Evolutionary conservation across 2,888 invertebrate species (phyloP), one percentile per base, ranked within the genome.

Genomic region (Pherbina coryleti): DNA sequence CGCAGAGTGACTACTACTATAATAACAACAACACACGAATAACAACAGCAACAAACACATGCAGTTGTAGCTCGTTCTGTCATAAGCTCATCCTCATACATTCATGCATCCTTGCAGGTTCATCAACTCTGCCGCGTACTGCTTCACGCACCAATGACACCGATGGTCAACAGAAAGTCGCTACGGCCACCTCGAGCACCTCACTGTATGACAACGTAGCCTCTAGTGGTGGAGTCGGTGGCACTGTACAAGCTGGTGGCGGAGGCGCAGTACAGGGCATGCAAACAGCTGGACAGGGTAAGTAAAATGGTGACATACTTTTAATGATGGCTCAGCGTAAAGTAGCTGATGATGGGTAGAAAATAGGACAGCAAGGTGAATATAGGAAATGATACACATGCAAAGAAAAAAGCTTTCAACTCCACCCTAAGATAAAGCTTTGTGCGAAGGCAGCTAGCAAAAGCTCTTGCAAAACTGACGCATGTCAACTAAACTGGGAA

Each of bases 181-280:
- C 95, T 70, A 94, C 95, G 37, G 96, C 96, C 73, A 95, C 96
- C n/a, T 96, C 96, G 81, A 95, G 95, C 84, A 95, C 95, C 55
- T 96, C 96, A 75, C 92, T 97, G 69, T 96, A 96, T 87, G 96
- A 96, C 90, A 96, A 96, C 88, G 96, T 96, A 73, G 89, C 92
- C 76, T 84, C 86, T 78, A 85, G 88, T 78, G 87, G 86, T 51
- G 79, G 75, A 34, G 77, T 76, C 28, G 78, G 79, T 22, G 75
- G 67, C 75, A 75, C 81, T 19, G 78, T 79, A 57, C 79, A 81
- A 31, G 79, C 22, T 22, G 80, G 78, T 44, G 51, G 14, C 31
- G 87, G 86, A 44, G 78, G 77, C 51, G 79, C 81, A 51, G 74
- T 81, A 77, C 83, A 84, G 77, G 79, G 82, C 28, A 79, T 82